A percentile compares a stretch with the other conserved stretches of the same genome.
These are phyloP conservation scores for Perca fluviatilis DNA, from an alignment of 2,113 vertebrate species.

Conservation along the genomic window DNA sequence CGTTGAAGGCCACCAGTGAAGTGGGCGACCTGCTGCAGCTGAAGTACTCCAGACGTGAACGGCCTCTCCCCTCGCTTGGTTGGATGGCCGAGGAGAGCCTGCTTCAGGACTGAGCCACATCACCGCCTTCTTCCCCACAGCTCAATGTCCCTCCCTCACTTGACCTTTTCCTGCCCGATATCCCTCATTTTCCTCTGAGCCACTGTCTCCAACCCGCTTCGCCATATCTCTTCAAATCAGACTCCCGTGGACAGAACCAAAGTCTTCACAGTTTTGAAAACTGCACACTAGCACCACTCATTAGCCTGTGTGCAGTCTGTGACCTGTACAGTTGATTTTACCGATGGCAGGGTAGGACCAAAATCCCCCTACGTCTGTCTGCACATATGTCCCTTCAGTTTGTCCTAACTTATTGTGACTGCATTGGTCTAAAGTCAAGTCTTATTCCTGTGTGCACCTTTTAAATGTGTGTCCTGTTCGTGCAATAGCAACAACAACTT, in stretches of 20 bases:
- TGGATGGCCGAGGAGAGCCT: slow-evolving; percentile 92
- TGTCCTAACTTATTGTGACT: slow-evolving; percentile 55
- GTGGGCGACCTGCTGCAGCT: slow-evolving; percentile 94
- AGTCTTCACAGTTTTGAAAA: slow-evolving; percentile 22
- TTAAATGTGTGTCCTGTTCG: slow-evolving; percentile 62
- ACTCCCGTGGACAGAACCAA: slow-evolving; percentile 32
- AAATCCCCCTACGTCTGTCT: slow-evolving; percentile 10
- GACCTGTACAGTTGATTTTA: slow-evolving; percentile 7
- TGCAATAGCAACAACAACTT: slow-evolving; percentile 68
- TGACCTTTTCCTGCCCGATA: background rate
- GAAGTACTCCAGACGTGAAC: slow-evolving; percentile 91
- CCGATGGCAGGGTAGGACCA: background rate
- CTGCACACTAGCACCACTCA: background rate
- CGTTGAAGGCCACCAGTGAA: slow-evolving; percentile 91
- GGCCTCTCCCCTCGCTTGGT: slow-evolving; percentile 86
- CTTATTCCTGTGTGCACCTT: slow-evolving; percentile 49
- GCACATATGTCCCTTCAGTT: slow-evolving; percentile 13
- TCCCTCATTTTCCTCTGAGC: slow-evolving; percentile 17
- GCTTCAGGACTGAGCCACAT: slow-evolving; percentile 85
- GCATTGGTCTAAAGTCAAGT: slow-evolving; percentile 48
- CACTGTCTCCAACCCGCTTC: background rate
- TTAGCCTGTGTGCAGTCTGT: background rate
- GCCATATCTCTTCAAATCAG: background rate
- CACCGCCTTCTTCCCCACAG: background rate
- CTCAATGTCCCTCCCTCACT: background rate